Base-by-base conservation (phyloP, 2,113 vertebrate species). In the Bucco capensis region DNA sequence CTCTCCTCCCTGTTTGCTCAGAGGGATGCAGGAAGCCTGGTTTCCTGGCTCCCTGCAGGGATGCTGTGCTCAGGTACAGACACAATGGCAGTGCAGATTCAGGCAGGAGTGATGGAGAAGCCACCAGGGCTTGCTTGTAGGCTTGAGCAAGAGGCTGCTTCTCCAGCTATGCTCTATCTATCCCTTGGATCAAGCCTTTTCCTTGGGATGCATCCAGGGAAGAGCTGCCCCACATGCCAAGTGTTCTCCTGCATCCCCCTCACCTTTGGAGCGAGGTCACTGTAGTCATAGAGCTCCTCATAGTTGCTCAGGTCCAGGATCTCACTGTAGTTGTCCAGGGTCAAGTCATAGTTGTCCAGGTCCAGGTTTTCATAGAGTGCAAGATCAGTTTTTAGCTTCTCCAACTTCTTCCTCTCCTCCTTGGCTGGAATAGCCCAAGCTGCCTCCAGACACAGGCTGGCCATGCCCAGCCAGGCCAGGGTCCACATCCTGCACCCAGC, bases 241-340 rank as follows among this genome's bases (percentile, higher is more conserved):
- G 21, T 56, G 19, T 66, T 62, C 46, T 38, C 51, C 64, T 2
- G n/a, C 1, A 0, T 18, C n/a, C 47, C 23, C 24, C 92, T 95
- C 97, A 97, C 97, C 97, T 98, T 97, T 0, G 96, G 95, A 71
- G 92, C 96, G 22, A 97, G 83, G 88, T 97, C 97, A 16, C 96
- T 54, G 1, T 97, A 98, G 89, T 97, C 97, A 0, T 96, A 97
- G 47, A 91, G 94, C 38, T 98, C 96, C 73, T 97, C 97, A 8
- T 97, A 98, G 89, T 85, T 95, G 93, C 96, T 97, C 46, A 97
- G 78, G 83, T 98, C 97, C 53, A 96, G 80, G 74, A 94, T 94
- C 8, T 98, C 97, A 1, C 96, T 94, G 1, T 97, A 97, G 57
- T 35, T 96, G 14, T 98, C 97, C 40, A 74, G n/a, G 5, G 86